phyloP scores from a whole-genome alignment of 1,140 invertebrate species.

The Chrysomallon squamiferum region DNA sequence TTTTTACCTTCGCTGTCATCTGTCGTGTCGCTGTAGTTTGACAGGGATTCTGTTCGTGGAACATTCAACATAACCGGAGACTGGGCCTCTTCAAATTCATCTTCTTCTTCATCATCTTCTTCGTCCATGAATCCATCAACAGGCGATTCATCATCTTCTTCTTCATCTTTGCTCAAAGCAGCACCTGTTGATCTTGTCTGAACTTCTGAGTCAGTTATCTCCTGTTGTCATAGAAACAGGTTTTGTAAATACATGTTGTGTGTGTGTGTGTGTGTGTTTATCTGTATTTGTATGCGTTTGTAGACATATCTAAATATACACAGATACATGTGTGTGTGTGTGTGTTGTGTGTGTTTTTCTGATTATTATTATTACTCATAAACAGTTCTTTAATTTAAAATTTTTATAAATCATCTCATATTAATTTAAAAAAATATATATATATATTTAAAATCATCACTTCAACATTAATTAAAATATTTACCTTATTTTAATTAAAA shows the following conservation, averaged over 20 bases:
- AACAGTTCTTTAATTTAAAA: no score
- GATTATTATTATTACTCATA: no score
- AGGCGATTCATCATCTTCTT: constrained; percentile 26
- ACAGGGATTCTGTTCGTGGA: constrained; percentile 66
- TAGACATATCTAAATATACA: background rate
- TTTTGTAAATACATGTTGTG: no score
- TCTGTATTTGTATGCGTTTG: no score
- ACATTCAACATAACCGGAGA: background rate
- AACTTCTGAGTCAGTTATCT: constrained; percentile 23
- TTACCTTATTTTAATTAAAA: no score
- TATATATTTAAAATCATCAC: no score
- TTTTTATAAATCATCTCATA: no score
- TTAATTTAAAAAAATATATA: no score
- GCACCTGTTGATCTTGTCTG: constrained; percentile 9
- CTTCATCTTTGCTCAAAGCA: constrained; percentile 21
- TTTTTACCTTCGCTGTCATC: constrained; percentile 74
- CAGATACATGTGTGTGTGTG: background rate
- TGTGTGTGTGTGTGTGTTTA: no score
- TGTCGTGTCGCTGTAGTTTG: constrained; percentile 81
- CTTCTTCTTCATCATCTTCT: background rate
- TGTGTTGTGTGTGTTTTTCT: no score
- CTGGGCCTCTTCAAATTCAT: no score
- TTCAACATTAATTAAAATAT: no score
- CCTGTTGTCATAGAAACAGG: constrained; percentile 10
- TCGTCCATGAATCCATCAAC: constrained; percentile 29